A percentile compares a stretch with the other conserved stretches of the same genome.
Evolutionary conservation across 92 coral and sea anemone species (phyloP).

Genomic region (Siderastrea radians): DNA sequence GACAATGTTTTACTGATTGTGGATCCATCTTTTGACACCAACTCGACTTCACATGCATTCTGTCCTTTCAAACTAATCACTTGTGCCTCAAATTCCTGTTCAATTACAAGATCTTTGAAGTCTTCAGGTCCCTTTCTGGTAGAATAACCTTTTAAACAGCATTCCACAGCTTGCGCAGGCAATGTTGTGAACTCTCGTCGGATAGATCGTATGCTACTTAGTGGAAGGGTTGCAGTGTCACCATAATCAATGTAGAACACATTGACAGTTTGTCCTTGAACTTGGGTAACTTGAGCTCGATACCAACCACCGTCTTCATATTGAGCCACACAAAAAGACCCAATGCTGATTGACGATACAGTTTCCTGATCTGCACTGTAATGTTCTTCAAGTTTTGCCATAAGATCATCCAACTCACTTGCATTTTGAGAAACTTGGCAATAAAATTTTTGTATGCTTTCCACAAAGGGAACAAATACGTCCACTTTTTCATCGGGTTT

Average conservation of each 20-base stretch:
- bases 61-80: constrained; percentile 35
- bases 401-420: constrained; percentile 62
- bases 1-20: not conserved
- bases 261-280: constrained; percentile 17
- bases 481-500: constrained; percentile 4
- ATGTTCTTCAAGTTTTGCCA: constrained; percentile 71
- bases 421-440: constrained; percentile 48
- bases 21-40: constrained; percentile 50
- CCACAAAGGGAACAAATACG: constrained; percentile 50
- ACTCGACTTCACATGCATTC: constrained; percentile 48
- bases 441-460: constrained; percentile 51
- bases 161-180: constrained; percentile 72
- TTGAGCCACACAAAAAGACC: constrained; percentile 65
- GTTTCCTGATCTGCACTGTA: constrained; percentile 60
- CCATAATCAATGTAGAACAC: constrained; percentile 93
- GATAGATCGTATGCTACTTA: constrained; percentile 56
- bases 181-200: constrained; percentile 54
- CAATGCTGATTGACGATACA: constrained; percentile 40
- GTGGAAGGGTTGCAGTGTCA: constrained; percentile 76
- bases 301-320: constrained; percentile 88
- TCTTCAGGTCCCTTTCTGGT: constrained; percentile 13
- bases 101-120: constrained; percentile 57
- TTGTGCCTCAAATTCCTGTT: constrained; percentile 71
- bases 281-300: constrained; percentile 66
- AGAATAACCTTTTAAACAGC: constrained; percentile 48